phyloP scores from a whole-genome alignment of 2,113 vertebrate genomes.

The Daphoenositta chrysoptera region DNA sequence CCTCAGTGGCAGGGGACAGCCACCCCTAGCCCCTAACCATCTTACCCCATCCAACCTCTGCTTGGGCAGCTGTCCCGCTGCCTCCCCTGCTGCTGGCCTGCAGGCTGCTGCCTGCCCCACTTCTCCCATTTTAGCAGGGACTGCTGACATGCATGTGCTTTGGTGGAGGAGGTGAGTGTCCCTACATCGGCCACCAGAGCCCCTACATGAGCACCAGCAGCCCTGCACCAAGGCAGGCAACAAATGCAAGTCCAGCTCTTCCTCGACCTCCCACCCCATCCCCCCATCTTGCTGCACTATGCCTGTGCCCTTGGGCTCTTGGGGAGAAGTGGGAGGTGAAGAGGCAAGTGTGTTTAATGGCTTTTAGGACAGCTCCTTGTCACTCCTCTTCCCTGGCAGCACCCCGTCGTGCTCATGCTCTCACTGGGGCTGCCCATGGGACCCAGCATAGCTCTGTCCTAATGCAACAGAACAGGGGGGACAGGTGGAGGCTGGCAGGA shows the following conservation, averaged over 20 bases:
- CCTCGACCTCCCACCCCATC: neutral
- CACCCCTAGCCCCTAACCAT: neutral
- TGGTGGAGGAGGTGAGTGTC: neutral
- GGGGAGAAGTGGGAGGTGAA: neutral
- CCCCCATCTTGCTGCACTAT: neutral
- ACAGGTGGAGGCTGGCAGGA: neutral
- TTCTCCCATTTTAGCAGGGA: neutral
- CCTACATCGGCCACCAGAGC: neutral
- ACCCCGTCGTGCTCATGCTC: fast-evolving
- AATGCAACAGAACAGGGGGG: neutral
- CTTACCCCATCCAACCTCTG: neutral
- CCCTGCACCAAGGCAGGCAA: neutral
- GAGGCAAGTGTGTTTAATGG: neutral
- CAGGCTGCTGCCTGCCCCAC: neutral
- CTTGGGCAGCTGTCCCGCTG: fast-evolving
- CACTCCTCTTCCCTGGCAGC: neutral
- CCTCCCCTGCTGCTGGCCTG: neutral
- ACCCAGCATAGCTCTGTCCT: neutral
- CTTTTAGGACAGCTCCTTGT: neutral
- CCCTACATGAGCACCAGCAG: neutral
- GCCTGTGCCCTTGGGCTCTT: neutral
- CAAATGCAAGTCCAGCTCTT: neutral
- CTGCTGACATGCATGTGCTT: neutral
- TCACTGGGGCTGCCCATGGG: neutral
- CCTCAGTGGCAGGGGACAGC: neutral